Base-by-base conservation (phyloP, 2,113 vertebrate genomes). In the Chaenocephalus aceratus region DNA sequence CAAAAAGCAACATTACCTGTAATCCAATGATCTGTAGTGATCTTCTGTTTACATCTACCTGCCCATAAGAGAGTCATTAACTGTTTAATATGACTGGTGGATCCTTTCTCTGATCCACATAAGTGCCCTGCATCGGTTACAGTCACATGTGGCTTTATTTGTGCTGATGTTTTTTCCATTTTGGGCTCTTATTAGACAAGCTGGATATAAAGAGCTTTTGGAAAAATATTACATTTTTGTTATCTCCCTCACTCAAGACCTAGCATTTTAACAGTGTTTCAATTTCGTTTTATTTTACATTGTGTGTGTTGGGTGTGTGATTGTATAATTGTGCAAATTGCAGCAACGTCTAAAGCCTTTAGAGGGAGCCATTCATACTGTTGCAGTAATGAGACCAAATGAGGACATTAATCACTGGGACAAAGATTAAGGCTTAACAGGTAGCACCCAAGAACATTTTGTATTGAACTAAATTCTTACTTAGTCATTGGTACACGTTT, bases 341-440 rank as follows among this genome's bases (percentile, higher is more conserved):
- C 58, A 65, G 65, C 48, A 59, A 66, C 16, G 2, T 54, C 45
- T 41, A 49, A 80, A 72, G 80, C 70, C 79, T 83, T 79, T 72
- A 80, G 78, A 82, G 74, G 80, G 83, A 84, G 77, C 64, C 69
- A 66, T 85, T 72, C 5, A 41, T 72, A 62, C 46, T 79, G 44
- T 57, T 41, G 44, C 16, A 41, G 57, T 58, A 15, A 34, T 71
- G 21, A 52, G 54, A 54, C 16, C 30, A 79, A 82, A 78, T 69
- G 52, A 64, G 68, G 48, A 41, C 46, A 84, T 77, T 64, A 36
- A 81, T 86, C 53, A 82, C 30, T 16, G 21, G 44, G 58, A 72
- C 13, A 49, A n/a, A 63, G 34, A 67, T 52, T 58, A 49, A 52
- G 53, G 34, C 10, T 60, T 36, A 62, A 67, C 60, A 58, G 53